Base-by-base conservation (phyloP, 2,888 invertebrate species). In the Rambutsinella grinnellia region DNA sequence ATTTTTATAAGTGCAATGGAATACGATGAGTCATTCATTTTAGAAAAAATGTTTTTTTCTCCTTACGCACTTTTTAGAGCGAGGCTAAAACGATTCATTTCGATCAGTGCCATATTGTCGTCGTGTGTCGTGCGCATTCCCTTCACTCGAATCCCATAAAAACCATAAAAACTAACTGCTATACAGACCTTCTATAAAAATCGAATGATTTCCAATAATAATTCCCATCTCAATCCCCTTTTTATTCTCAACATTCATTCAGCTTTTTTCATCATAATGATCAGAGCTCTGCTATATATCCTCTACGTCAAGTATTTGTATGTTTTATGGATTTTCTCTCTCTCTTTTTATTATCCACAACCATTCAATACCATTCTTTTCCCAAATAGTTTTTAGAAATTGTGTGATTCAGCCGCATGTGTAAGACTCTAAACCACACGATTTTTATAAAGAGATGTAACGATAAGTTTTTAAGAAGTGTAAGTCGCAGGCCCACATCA, bases 241-340 rank as follows among this genome's bases (percentile, higher is more conserved):
- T 71, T 65, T 51, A 44, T 36, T 36, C 5, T 13, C 36, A 13
- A 8, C 36, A 36, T 36, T n/a, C 62, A 27, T 27, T 17, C 46
- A 61, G 46, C 53, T 54, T 53, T 70, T 23, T 54, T 27, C 58
- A 74, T 58, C 66, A 54, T 66, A 74, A 74, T 74, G 66, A 74
- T n/a, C n/a, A n/a, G n/a, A n/a, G n/a, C 61, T 47, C 66, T 53
- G 54, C 54, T 66, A 54, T n/a, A 61, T 61, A 65, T 60, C 72
- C 72, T 53, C 49, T 66, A 66, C 54, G 66, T 74, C 72, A 74
- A 74, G 66, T 74, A 72, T 65, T 65, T 72, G 71, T 72, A 72
- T 72, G 71, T 65, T 72, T 72, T 72, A 72, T 36, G 63, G 63
- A 72, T 72, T 72, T 58, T 26, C 56, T 49, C 15, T 27, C 56